These are phyloP conservation scores for Aulostomus chinensis DNA, from an alignment of 2,797 vertebrate species.

Conservation along the genomic window DNA sequence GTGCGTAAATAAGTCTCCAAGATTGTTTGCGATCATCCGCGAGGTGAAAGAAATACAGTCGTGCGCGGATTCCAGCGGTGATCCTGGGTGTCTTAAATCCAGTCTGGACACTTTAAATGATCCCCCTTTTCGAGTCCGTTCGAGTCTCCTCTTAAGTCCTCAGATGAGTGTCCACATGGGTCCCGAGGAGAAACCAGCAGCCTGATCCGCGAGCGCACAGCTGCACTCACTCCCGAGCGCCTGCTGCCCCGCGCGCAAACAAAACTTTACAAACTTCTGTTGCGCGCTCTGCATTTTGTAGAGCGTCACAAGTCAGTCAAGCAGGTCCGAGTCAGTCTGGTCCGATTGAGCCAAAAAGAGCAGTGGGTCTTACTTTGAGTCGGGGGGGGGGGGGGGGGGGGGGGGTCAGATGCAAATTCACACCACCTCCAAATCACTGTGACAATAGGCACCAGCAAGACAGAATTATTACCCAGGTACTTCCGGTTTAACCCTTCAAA, in stretches of 20 bases:
- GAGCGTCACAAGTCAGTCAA: constrained; percentile 22
- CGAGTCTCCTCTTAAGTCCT: constrained; percentile 58
- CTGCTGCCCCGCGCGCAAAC: constrained; percentile 39
- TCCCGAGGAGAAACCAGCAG: constrained; percentile 52
- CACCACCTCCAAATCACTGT: too few relatives aligned
- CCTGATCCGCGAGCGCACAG: constrained; percentile 57
- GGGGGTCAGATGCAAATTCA: too few relatives aligned
- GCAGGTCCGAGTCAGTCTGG: constrained; percentile 14
- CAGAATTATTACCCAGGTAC: too few relatives aligned
- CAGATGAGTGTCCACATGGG: constrained; percentile 64
- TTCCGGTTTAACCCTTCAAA: too few relatives aligned
- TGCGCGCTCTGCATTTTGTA: constrained; percentile 39
- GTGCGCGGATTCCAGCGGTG: neutral
- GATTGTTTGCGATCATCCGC: constrained; percentile 11
- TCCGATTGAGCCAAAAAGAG: constrained; percentile 27
- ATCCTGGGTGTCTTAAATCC: too few relatives aligned
- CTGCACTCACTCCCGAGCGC: constrained; percentile 53
- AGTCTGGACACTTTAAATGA: constrained; percentile 23
- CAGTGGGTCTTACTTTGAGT: constrained; percentile 32
- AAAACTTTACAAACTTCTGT: constrained; percentile 27
- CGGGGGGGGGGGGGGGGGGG: too few relatives aligned
- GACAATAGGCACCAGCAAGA: too few relatives aligned
- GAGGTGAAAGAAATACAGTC: too few relatives aligned
- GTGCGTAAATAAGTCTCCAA: constrained; percentile 63
- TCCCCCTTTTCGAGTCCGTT: constrained; percentile 36